Conservation (phyloP, 2,797 vertebrate genomes). For the Antennarius maculatus region DNA sequence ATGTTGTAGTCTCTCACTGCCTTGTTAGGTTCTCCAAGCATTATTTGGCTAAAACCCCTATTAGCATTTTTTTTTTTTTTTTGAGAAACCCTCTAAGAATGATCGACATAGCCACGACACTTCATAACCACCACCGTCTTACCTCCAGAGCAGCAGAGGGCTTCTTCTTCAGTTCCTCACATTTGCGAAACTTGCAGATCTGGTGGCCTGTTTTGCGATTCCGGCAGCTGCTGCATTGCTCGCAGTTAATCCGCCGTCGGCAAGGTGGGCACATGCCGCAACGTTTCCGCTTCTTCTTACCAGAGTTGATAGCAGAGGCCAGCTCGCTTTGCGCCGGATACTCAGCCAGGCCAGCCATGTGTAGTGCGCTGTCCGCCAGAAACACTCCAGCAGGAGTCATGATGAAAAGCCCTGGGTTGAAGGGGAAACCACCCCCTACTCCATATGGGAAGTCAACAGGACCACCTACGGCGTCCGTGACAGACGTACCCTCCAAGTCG, state of each 20-base stretch:
- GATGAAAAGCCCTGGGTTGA: slow-evolving; percentile 99
- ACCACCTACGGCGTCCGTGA: slow-evolving; percentile 91
- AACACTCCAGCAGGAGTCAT: slow-evolving; percentile 98
- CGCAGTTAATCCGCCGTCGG: slow-evolving; percentile 97
- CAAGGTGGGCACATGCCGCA: slow-evolving; percentile 98
- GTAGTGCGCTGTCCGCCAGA: slow-evolving; percentile 96
- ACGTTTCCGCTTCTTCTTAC: slow-evolving; percentile 99
- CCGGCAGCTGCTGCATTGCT: slow-evolving; percentile 99
- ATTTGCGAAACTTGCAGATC: slow-evolving; percentile 99
- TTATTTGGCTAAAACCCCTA: not conserved
- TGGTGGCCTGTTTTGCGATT: slow-evolving; percentile 99
- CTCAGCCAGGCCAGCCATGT: slow-evolving; percentile 97
- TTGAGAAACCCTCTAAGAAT: too few relatives aligned
- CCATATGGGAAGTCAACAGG: slow-evolving; percentile 97
- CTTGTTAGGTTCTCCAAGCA: too few relatives aligned
- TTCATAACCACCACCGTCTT: slow-evolving; percentile 71
- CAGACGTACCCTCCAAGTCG: slow-evolving; percentile 93
- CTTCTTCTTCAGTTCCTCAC: slow-evolving; percentile 99
- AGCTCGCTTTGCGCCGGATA: slow-evolving; percentile 97
- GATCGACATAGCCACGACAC: not conserved
- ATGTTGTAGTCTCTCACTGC: too few relatives aligned
- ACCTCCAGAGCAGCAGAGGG: slow-evolving; percentile 99
- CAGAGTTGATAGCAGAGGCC: slow-evolving; percentile 97
- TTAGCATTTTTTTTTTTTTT: too few relatives aligned
- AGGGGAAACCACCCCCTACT: slow-evolving; percentile 92